These are phyloP conservation scores for Podotricha telesiphe DNA, from an alignment of 2,888 invertebrate genomes.

Conservation along the genomic window DNA sequence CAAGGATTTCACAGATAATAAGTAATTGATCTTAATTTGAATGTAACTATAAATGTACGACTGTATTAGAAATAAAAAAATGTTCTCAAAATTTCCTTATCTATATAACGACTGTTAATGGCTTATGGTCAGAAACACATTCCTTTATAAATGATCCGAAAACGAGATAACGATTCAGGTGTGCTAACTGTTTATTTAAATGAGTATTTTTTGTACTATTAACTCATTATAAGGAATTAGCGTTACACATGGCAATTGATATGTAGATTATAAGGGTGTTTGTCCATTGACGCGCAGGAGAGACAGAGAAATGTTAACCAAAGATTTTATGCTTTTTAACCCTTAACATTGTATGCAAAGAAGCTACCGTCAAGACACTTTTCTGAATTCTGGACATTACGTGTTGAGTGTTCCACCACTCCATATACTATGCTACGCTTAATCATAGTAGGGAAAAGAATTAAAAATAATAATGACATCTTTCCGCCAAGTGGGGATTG, in stretches of 20 bases:
- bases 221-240: slow-evolving; percentile 11
- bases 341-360: no score
- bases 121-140: not conserved
- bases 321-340: no score
- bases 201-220: slow-evolving; percentile 6
- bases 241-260: not conserved
- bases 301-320: no score
- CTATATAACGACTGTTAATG: slow-evolving; percentile 7
- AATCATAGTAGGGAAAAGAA: no score
- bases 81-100: slow-evolving; percentile 17
- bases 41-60: not conserved
- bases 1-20: slow-evolving; percentile 14
- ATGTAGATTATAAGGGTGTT: not conserved
- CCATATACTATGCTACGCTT: no score
- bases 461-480: no score
- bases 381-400: no score
- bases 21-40: not conserved
- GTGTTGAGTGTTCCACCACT: no score
- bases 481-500: no score
- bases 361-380: no score
- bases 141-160: slow-evolving; percentile 25
- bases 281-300: not conserved
- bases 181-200: slow-evolving; percentile 21
- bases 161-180: slow-evolving; percentile 17
- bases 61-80: slow-evolving; percentile 1